Evolutionary conservation across 2,888 invertebrate genomes (phyloP), one percentile per base, ranked within the genome.

Genomic region (Dolomedes plantarius): DNA sequence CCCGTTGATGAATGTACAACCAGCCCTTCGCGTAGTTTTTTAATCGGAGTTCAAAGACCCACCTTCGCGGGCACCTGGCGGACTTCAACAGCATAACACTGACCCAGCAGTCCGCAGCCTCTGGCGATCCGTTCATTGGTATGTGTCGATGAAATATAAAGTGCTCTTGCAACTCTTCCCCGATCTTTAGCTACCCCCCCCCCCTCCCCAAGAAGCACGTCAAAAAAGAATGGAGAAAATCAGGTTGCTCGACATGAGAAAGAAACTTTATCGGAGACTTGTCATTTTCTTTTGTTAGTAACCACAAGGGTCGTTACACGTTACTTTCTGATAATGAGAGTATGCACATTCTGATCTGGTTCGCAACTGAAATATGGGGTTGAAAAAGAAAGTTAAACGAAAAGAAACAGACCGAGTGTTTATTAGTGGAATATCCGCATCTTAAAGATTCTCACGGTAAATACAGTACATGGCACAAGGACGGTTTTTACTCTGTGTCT

Each of bases 51-150:
- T 56, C 5, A 56, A 56, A 56, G 56, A 56, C 56, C 23, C 16
- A 1, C 11, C 19, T 2, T 56, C 36, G 6, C n/a, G 56, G 56
- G 16, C 23, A 23, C 56, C 56, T 56, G 56, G 56, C 16, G 56
- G 3, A 1, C 23, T 23, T 56, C 23, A 23, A 2, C 1, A 23
- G 1, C 19, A 56, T 56, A 23, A 56, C 16, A 56, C 56, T 56
- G 56, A 56, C 56, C 56, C 23, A 56, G 56, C 56, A 56, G 56
- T 56, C 56, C 23, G 56, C 19, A 56, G 23, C 56, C 56, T 23
- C 23, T 23, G 56, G 56, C 56, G 16, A 23, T 56, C 19, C 23
- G 56, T 11, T 56, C 23, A 56, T 56, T 56, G 56, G 56, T 56
- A 56, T 56, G 41, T 46, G 23, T 23, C 56, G 5, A 2, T 6